Evolutionary conservation across 2,797 vertebrate genomes (phyloP).

Genomic region (Lagocephalus sceleratus): DNA sequence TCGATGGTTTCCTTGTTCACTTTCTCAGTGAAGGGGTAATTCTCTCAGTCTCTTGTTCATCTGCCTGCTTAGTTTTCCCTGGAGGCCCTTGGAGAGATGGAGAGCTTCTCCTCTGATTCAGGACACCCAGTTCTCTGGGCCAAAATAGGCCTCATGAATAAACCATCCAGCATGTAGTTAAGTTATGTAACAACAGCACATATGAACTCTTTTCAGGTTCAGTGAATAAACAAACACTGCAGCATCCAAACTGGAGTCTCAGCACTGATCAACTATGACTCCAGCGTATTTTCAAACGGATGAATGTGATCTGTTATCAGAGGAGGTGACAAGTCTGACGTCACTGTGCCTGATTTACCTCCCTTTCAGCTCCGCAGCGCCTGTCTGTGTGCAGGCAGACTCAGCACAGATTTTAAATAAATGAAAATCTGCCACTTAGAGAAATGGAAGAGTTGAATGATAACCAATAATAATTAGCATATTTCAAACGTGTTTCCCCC

Average conservation of each 20-base stretch:
- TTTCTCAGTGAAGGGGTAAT: conserved; percentile 48
- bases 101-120: conserved; percentile 63
- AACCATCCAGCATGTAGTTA: conserved; percentile 59
- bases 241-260: neutral
- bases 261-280: no score
- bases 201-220: conserved; percentile 39
- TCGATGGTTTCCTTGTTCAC: conserved; percentile 39
- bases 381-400: no score
- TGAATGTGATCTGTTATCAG: no score
- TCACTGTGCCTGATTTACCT: no score
- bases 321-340: no score
- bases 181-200: conserved; percentile 60
- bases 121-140: conserved; percentile 59
- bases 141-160: conserved; percentile 70
- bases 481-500: no score
- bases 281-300: no score
- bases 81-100: conserved; percentile 40
- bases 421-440: no score
- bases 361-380: no score
- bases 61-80: conserved; percentile 22
- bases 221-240: conserved; percentile 40
- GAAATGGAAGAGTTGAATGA: no score
- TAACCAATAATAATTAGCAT: no score
- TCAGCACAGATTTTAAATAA: no score
- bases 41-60: conserved; percentile 33